A percentile compares a stretch with the other conserved stretches of the same genome.
Evolutionary conservation across 2,888 invertebrate genomes (phyloP).

Genomic region (Alsophila aescularia): DNA sequence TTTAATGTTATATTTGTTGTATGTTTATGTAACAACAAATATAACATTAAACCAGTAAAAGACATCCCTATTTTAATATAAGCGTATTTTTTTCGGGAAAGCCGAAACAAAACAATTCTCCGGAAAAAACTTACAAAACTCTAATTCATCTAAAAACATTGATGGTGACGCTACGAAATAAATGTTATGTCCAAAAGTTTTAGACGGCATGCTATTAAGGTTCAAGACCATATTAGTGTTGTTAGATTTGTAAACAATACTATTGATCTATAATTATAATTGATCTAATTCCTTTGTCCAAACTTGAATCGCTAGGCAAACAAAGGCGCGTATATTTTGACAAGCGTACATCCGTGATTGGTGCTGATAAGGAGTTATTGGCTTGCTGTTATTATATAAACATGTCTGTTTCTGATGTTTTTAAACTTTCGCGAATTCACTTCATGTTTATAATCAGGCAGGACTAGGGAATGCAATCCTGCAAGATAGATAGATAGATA

Average conservation of each 20-base stretch:
- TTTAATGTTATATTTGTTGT: not conserved
- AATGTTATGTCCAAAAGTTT: not conserved
- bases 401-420: too few relatives aligned
- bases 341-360: slow-evolving; percentile 19
- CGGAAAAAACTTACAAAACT: too few relatives aligned
- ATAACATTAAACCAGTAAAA: too few relatives aligned
- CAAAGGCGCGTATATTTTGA: slow-evolving; percentile 22
- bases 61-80: too few relatives aligned
- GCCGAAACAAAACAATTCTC: too few relatives aligned
- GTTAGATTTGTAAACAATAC: slow-evolving; percentile 14
- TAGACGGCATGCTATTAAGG: not conserved
- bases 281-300: slow-evolving; percentile 10
- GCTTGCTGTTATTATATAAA: slow-evolving; percentile 10
- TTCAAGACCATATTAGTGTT: not conserved
- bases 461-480: too few relatives aligned
- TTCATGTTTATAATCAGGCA: too few relatives aligned
- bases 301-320: slow-evolving; percentile 12
- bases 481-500: too few relatives aligned
- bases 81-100: too few relatives aligned
- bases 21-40: too few relatives aligned
- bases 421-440: too few relatives aligned
- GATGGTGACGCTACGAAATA: not conserved
- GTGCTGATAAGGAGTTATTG: slow-evolving; percentile 14
- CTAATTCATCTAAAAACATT: too few relatives aligned
- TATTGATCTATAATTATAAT: not conserved